A percentile compares a stretch with the other conserved stretches of the same genome.
Evolutionary conservation across 2,113 vertebrate species (phyloP).

Genomic region (Mustela nigripes): DNA sequence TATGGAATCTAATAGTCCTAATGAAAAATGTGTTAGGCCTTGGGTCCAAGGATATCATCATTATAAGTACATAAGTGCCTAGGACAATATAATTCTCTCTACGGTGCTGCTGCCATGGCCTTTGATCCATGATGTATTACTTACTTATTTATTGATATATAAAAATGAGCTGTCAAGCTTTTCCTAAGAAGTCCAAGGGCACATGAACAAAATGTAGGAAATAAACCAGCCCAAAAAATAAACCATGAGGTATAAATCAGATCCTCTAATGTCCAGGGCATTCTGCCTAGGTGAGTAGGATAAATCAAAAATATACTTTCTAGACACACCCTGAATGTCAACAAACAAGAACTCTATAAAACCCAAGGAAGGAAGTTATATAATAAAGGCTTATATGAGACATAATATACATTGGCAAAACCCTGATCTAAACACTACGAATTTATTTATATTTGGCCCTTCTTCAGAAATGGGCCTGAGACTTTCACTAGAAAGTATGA

Average conservation of each 20-base stretch:
- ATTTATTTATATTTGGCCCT: slow-evolving; percentile 79
- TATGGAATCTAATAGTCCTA: slow-evolving; percentile 80
- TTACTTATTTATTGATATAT: slow-evolving; percentile 86
- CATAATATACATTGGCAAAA: slow-evolving; percentile 79
- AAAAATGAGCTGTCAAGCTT: slow-evolving; percentile 81
- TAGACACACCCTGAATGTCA: slow-evolving; percentile 80
- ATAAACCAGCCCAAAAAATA: slow-evolving; percentile 82
- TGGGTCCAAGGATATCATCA: slow-evolving; percentile 81
- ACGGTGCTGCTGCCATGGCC: slow-evolving; percentile 45
- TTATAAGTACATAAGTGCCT: slow-evolving; percentile 77
- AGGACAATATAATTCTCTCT: slow-evolving; percentile 80
- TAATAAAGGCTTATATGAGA: slow-evolving; percentile 77
- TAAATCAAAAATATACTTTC: slow-evolving; percentile 79
- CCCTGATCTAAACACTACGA: slow-evolving; percentile 70
- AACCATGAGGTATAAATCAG: slow-evolving; percentile 70
- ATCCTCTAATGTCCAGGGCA: slow-evolving; percentile 69
- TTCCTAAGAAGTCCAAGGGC: slow-evolving; percentile 73
- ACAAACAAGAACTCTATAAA: slow-evolving; percentile 77
- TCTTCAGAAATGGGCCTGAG: slow-evolving; percentile 75
- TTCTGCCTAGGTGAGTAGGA: slow-evolving; percentile 76
- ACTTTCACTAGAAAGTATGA: slow-evolving; percentile 79
- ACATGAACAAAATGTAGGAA: slow-evolving; percentile 78
- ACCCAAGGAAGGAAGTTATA: slow-evolving; percentile 76
- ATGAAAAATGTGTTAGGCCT: slow-evolving; percentile 74
- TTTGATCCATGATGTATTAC: slow-evolving; percentile 80